Base-by-base conservation (phyloP, 2,797 vertebrate genomes). In the Aplochiton taeniatus region DNA sequence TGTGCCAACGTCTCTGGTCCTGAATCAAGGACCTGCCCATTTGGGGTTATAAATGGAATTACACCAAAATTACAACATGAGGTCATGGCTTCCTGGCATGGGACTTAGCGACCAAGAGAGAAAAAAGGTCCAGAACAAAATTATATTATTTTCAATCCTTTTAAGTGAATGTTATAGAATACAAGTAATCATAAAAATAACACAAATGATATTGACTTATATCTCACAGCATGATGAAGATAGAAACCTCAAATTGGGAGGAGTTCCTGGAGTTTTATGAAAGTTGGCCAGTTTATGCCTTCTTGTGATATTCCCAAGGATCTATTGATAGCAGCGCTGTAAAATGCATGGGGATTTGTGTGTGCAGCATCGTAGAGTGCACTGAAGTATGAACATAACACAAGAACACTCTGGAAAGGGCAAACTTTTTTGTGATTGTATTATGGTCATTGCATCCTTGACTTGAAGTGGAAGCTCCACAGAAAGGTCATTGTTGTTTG, bases 161-260 rank as follows among this genome's bases (percentile, higher is more conserved):
- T 88, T 1, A 45, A 44, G 18, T 10, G 18, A 68, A 64, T 12
- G 60, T 77, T 66, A 83, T 63, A 63, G 79, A 79, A 77, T 80
- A 84, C 84, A 83, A 84, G 83, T 85, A 87, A 89, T 87, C 83
- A 84, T 84, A 80, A 83, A 85, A 82, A 80, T 80, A 77, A 86
- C 85, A 73, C 42, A 75, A 85, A 86, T 85, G 81, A 83, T 85
- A 83, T 88, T 85, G 79, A 80, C 82, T 76, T 70, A 82, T 81
- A 70, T 76, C 84, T 87, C 69, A 75, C 72, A 64, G 81, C 58
- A 81, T 13, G 58, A 78, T 72, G 57, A 74, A 80, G 76, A 75
- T 83, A 85, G 56, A 86, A 85, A 86, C 87, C 88, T 89, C 87
- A 84, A 60, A 80, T 77, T 82, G 80, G 86, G 84, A 85, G 79